Percentiles rank a stretch among this genome's conserved stretches.
These are phyloP conservation scores for Ptyas mucosa DNA, from an alignment of 2,113 vertebrate species.

Conservation along the genomic window DNA sequence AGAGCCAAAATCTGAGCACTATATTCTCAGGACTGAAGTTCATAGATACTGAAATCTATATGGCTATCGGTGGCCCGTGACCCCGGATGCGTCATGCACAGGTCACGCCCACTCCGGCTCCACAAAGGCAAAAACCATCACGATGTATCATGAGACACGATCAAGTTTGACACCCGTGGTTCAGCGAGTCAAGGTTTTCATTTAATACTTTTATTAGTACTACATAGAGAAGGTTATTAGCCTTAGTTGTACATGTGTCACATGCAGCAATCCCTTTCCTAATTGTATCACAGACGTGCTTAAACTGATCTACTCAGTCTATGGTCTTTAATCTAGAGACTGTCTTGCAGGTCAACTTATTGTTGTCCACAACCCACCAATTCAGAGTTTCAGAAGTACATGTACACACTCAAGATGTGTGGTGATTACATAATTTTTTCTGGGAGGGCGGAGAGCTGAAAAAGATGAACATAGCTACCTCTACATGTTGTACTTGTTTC, in stretches of 20 bases:
- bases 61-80: neutral
- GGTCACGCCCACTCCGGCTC: too few relatives aligned
- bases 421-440: neutral
- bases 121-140: too few relatives aligned
- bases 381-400: neutral
- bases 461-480: neutral
- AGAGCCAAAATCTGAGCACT: neutral
- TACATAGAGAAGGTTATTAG: neutral
- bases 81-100: rapidly evolving
- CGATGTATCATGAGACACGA: too few relatives aligned
- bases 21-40: neutral
- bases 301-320: neutral
- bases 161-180: neutral
- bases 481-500: neutral
- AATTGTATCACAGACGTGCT: neutral
- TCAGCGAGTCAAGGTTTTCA: neutral
- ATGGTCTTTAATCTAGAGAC: neutral
- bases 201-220: neutral
- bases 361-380: neutral
- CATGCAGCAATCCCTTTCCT: neutral
- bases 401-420: neutral
- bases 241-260: neutral
- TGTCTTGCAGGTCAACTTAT: neutral
- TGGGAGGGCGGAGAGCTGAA: neutral
- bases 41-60: neutral